phyloP scores from a whole-genome alignment of 1,140 invertebrate species.

The Drosophila simulans region DNA sequence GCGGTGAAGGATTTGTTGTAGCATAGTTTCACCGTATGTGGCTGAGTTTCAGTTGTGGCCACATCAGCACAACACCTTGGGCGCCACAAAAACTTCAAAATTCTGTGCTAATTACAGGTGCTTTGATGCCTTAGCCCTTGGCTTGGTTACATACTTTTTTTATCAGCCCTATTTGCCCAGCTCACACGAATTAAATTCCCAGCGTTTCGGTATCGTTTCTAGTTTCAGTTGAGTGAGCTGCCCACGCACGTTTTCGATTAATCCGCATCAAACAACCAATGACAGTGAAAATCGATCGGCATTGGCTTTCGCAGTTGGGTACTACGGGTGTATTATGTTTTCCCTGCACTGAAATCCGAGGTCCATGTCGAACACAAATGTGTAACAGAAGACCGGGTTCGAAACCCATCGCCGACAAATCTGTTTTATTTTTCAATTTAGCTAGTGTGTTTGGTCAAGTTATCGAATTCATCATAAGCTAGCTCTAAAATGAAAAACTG shows the following conservation, averaged over 20 bases:
- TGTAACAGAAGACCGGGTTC: not conserved
- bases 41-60: conserved; percentile 19
- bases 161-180: conserved; percentile 41
- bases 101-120: conserved; percentile 31
- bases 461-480: no score
- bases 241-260: conserved; percentile 73
- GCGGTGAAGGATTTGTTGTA: not conserved
- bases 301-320: conserved; percentile 50
- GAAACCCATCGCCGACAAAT: not conserved
- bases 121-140: conserved; percentile 10
- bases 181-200: conserved; percentile 25
- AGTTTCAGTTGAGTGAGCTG: conserved; percentile 43
- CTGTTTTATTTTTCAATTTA: not conserved
- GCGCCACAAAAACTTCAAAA: conserved; percentile 16
- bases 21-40: conserved; percentile 4
- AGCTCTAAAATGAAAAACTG: not conserved
- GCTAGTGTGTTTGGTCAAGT: not conserved
- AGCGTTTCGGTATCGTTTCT: conserved; percentile 34
- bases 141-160: conserved; percentile 19
- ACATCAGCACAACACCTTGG: conserved; percentile 25
- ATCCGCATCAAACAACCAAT: conserved; percentile 57
- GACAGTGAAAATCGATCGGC: conserved; percentile 74
- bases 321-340: conserved; percentile 16
- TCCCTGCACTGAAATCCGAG: not conserved
- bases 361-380: not conserved